Evolutionary conservation across 2,113 vertebrate genomes (phyloP), one percentile per base, ranked within the genome.

Genomic region (Urocynchramus pylzowi): DNA sequence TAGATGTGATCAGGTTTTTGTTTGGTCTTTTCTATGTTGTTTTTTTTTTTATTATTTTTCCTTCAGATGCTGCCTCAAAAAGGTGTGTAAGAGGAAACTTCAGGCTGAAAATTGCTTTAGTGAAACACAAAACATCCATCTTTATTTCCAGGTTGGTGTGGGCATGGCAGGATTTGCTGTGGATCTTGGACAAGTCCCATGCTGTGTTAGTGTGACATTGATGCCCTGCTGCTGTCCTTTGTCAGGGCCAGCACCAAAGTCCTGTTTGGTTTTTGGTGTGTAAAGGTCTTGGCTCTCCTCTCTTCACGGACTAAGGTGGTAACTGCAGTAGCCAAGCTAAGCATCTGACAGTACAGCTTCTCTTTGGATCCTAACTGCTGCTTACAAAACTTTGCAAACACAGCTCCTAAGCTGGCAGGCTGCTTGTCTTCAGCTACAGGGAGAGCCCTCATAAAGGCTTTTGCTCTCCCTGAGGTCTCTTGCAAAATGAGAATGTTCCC

Each of bases 401-500:
- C 11, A 81, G 77, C 85, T 86, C 20, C 73, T 71, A 42, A 88
- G 47, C 52, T 89, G 64, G 23, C 45, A 93, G 60, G 35, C 39
- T 63, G 22, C 16, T 56, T 91, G 89, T 77, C 33, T 70, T 37
- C 31, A 71, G 41, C 41, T 53, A 8, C 33, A 93, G 65, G 57
- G 68, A 68, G 45, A 75, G 41, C n/a, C 45, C 39, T 92, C 68
- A 47, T 42, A 63, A 78, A 73, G 80, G 77, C 42, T 69, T 81
- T 68, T 11, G 3, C 70, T 73, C 47, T 93, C 96, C 91, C 44
- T 87, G 73, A 92, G 78, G 73, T 76, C 59, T 89, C 20, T 88
- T 92, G 77, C 94, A 96, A 97, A 91, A 95, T 78, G 65, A 89
- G 53, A 93, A 79, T 37, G 63, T 94, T 95, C 77, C 54, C 77